These are phyloP conservation scores for Sebastes schlegelii DNA, from an alignment of 2,113 vertebrate species.

Conservation along the genomic window DNA sequence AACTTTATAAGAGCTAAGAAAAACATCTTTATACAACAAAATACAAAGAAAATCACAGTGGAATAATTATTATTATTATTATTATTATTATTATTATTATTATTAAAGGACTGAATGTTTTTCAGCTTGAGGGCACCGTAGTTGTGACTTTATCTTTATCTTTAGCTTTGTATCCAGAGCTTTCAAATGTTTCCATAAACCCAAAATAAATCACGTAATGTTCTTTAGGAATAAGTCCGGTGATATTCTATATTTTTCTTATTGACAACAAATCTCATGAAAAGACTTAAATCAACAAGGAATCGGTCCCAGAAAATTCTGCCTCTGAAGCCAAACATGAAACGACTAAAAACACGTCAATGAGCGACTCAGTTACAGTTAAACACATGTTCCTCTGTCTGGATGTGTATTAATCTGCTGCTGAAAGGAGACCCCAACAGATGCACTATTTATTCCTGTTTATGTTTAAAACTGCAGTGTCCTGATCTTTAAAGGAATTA, in stretches of 20 bases:
- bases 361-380: too few relatives aligned
- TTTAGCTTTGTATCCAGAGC: background rate
- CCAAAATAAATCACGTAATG: background rate
- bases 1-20: background rate
- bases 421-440: background rate
- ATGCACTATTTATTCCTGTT: background rate
- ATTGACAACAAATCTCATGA: conserved; percentile 13
- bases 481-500: background rate
- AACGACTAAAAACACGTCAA: too few relatives aligned
- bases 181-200: background rate
- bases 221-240: background rate
- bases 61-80: conserved; percentile 16
- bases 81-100: conserved; percentile 2
- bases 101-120: conserved; percentile 15
- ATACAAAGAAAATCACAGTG: conserved; percentile 11
- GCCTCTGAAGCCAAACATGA: background rate
- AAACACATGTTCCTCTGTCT: too few relatives aligned
- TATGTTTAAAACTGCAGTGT: background rate
- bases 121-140: background rate
- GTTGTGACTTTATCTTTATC: background rate
- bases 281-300: conserved; percentile 5
- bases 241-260: conserved; percentile 13
- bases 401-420: background rate
- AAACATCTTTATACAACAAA: conserved; percentile 2
- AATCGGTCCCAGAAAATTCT: background rate